These are phyloP conservation scores for Linnaemya vulpina DNA, from an alignment of 2,888 invertebrate species.

Conservation along the genomic window DNA sequence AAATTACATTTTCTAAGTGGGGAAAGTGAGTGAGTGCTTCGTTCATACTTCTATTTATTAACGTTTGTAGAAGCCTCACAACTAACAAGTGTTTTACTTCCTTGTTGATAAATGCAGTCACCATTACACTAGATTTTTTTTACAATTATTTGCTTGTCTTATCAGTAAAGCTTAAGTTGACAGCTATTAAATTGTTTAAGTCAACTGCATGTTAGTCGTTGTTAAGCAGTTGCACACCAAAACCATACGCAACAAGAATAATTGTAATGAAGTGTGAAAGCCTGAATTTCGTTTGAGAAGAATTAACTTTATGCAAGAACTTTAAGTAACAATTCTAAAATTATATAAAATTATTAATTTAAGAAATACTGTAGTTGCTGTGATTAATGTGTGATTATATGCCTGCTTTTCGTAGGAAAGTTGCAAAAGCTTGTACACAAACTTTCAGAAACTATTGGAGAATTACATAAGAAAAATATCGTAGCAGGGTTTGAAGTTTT, in stretches of 20 bases:
- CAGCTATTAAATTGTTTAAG: neutral
- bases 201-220: neutral
- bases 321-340: neutral
- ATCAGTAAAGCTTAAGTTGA: conserved; percentile 8
- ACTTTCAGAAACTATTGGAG: no score
- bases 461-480: no score
- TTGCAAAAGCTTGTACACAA: no score
- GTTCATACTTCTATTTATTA: neutral
- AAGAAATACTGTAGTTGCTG: no score
- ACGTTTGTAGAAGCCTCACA: conserved; percentile 15
- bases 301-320: neutral
- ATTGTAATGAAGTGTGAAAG: neutral
- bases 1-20: neutral
- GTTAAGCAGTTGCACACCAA: neutral
- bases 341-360: no score
- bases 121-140: neutral
- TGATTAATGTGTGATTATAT: no score
- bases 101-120: conserved; percentile 6
- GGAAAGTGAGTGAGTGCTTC: conserved; percentile 6
- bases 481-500: no score
- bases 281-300: neutral
- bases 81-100: conserved; percentile 2
- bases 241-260: neutral
- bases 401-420: no score
- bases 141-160: neutral